Evolutionary conservation across 2,797 vertebrate genomes (phyloP).

Genomic region (Centroberyx gerrardi): DNA sequence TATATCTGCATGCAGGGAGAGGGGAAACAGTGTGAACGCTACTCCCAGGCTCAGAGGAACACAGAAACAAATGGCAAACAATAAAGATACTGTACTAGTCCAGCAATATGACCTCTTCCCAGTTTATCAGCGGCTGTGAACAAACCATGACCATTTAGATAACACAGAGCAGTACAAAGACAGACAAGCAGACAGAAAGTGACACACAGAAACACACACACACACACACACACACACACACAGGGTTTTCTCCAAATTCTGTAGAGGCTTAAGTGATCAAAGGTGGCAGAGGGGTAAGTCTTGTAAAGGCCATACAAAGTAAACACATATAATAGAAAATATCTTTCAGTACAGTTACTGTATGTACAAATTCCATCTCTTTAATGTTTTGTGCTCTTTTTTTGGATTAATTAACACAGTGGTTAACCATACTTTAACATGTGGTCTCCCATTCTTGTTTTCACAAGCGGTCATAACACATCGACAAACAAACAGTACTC

Average conservation of each 20-base stretch:
- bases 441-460: too few species aligned
- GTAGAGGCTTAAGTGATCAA: not conserved
- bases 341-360: too few species aligned
- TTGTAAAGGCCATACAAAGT: not conserved
- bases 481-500: constrained; percentile 71
- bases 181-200: not conserved
- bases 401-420: too few species aligned
- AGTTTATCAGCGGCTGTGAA: constrained; percentile 1
- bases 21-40: not conserved
- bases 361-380: not conserved
- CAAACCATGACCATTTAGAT: not conserved
- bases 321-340: not conserved
- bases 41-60: not conserved
- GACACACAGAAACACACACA: not conserved
- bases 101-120: not conserved
- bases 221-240: not conserved
- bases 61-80: constrained; percentile 1
- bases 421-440: too few species aligned
- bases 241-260: not conserved
- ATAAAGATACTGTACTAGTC: not conserved
- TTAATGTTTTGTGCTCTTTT: constrained; percentile 4
- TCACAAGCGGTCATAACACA: not conserved
- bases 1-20: constrained; percentile 13
- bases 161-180: constrained; percentile 10
- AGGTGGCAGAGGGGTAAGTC: not conserved